Evolutionary conservation across 2,888 invertebrate species (phyloP).

Genomic region (Antheraea assamensis): DNA sequence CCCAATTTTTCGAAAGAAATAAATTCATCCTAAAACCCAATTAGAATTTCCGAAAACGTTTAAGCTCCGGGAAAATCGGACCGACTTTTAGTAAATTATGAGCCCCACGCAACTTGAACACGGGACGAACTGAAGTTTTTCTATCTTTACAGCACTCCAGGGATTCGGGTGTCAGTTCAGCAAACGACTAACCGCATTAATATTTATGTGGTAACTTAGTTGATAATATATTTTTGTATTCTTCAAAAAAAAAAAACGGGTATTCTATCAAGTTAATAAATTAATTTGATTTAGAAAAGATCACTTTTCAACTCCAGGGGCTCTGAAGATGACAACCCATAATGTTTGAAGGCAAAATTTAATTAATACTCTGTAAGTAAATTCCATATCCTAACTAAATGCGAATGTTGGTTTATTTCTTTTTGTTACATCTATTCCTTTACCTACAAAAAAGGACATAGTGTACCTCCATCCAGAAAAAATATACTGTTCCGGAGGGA

Average conservation of each 20-base stretch:
- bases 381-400: not conserved
- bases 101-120: slow-evolving; percentile 28
- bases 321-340: not conserved
- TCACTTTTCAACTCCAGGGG: slow-evolving; percentile 16
- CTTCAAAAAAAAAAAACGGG: slow-evolving; percentile 26
- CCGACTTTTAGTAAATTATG: slow-evolving; percentile 38
- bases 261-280: slow-evolving; percentile 23
- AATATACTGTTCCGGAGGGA: no score
- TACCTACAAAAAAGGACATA: no score
- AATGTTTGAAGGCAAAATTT: not conserved
- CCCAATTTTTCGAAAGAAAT: slow-evolving; percentile 25
- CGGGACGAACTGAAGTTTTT: slow-evolving; percentile 35
- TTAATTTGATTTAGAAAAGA: slow-evolving; percentile 29
- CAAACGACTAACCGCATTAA: slow-evolving; percentile 41
- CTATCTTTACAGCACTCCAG: slow-evolving; percentile 36
- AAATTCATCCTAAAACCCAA: slow-evolving; percentile 32
- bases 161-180: slow-evolving; percentile 35
- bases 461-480: no score
- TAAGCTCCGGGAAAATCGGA: slow-evolving; percentile 19
- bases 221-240: slow-evolving; percentile 37
- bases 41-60: slow-evolving; percentile 38
- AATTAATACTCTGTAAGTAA: not conserved
- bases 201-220: slow-evolving; percentile 46
- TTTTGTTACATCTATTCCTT: no score
- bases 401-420: no score